Percentiles rank a stretch among this genome's conserved stretches.
These are phyloP conservation scores for Nipponacmea schrenckii DNA, from an alignment of 2,888 invertebrate genomes.

Conservation along the genomic window DNA sequence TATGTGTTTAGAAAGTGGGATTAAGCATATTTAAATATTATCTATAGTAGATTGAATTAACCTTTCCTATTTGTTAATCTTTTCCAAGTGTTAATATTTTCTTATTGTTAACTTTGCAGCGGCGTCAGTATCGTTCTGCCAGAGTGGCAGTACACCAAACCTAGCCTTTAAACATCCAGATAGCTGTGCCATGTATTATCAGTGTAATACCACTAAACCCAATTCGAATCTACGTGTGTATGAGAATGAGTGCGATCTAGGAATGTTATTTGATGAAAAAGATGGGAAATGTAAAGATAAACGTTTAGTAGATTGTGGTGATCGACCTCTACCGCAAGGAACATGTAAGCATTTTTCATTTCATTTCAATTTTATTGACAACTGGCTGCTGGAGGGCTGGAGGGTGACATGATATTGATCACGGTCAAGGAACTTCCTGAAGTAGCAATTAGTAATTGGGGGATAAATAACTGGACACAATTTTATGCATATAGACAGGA, in stretches of 20 bases:
- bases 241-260: constrained; percentile 49
- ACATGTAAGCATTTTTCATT: constrained; percentile 22
- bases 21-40: too few relatives aligned
- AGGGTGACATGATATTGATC: too few relatives aligned
- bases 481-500: too few relatives aligned
- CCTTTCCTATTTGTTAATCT: too few relatives aligned
- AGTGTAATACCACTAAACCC: constrained; percentile 36
- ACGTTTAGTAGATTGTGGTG: constrained; percentile 17
- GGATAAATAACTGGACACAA: too few relatives aligned
- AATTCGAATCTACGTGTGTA: constrained; percentile 37
- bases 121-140: background rate
- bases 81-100: too few relatives aligned
- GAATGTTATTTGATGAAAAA: constrained; percentile 40
- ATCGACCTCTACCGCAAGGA: constrained; percentile 15
- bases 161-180: constrained; percentile 40
- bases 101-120: background rate
- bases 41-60: too few relatives aligned
- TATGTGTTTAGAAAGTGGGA: too few relatives aligned
- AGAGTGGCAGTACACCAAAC: background rate
- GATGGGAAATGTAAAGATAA: constrained; percentile 25
- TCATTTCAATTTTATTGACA: too few relatives aligned
- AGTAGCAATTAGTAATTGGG: too few relatives aligned
- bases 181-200: constrained; percentile 49
- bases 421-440: too few relatives aligned
- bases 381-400: too few relatives aligned